Conservation (phyloP, 2,113 vertebrate species). For the Podocnemis expansa region DNA sequence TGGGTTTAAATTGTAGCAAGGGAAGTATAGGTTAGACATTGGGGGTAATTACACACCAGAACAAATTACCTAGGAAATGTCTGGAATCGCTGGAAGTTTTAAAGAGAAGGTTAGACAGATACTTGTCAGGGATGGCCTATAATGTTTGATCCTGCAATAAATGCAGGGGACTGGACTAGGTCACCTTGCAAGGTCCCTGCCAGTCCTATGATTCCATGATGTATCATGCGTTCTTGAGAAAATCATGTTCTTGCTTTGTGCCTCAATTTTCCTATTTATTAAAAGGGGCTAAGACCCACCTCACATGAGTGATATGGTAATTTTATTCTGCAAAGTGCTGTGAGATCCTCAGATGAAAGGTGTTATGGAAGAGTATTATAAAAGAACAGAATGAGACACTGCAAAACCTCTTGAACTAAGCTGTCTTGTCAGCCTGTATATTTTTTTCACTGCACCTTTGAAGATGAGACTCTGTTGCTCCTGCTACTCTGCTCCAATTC, state of each 20-base stretch:
- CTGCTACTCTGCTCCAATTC: constrained; percentile 74
- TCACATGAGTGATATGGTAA: background rate
- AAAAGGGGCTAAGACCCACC: constrained; percentile 19
- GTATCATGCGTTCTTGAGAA: background rate
- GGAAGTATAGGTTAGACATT: too few species aligned
- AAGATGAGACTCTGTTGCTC: constrained; percentile 71
- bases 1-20: too few species aligned
- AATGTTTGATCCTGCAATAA: too few species aligned
- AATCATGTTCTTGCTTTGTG: background rate
- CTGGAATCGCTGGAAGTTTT: too few species aligned
- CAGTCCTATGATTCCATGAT: background rate
- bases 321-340: constrained; percentile 30
- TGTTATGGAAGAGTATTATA: constrained; percentile 5
- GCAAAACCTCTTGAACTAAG: constrained; percentile 67
- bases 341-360: constrained; percentile 42
- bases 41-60: too few species aligned
- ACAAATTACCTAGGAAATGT: too few species aligned
- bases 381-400: constrained; percentile 38
- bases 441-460: constrained; percentile 71
- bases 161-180: too few species aligned
- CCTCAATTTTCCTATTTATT: constrained; percentile 58
- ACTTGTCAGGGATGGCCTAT: too few species aligned
- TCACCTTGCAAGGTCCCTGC: too few species aligned
- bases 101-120: too few species aligned
- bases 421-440: constrained; percentile 72